Evolutionary conservation across 2,113 vertebrate genomes (phyloP).

Genomic region (Cynopterus brachyotis): DNA sequence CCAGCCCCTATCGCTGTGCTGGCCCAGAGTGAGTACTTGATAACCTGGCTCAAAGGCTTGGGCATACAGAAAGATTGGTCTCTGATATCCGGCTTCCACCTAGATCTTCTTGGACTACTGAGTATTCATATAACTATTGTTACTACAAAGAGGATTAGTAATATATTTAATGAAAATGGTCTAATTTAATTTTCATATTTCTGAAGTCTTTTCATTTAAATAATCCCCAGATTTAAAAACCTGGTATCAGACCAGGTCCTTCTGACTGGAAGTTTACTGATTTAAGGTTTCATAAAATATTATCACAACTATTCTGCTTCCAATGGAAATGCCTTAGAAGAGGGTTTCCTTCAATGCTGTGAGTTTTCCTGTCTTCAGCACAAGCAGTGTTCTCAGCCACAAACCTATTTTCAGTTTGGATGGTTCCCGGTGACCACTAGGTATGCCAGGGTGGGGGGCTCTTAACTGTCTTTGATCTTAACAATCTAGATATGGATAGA

Average conservation of each 20-base stretch:
- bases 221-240: neutral
- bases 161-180: slow-evolving; percentile 32
- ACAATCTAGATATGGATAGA: no score
- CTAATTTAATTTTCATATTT: slow-evolving; percentile 36
- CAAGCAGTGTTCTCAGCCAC: neutral
- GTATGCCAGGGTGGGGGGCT: neutral
- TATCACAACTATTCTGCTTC: neutral
- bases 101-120: neutral
- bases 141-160: neutral
- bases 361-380: neutral
- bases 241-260: neutral
- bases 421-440: neutral
- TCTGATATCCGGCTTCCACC: neutral
- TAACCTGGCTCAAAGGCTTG: neutral
- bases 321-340: neutral
- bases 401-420: neutral
- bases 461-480: neutral
- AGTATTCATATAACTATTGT: neutral
- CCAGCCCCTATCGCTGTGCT: neutral
- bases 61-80: neutral
- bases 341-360: neutral
- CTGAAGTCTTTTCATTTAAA: neutral
- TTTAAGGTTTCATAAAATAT: neutral
- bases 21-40: no score
- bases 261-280: neutral